Evolutionary conservation across 2,113 vertebrate species (phyloP), one percentile per base, ranked within the genome.

Genomic region (Fregata magnificens): DNA sequence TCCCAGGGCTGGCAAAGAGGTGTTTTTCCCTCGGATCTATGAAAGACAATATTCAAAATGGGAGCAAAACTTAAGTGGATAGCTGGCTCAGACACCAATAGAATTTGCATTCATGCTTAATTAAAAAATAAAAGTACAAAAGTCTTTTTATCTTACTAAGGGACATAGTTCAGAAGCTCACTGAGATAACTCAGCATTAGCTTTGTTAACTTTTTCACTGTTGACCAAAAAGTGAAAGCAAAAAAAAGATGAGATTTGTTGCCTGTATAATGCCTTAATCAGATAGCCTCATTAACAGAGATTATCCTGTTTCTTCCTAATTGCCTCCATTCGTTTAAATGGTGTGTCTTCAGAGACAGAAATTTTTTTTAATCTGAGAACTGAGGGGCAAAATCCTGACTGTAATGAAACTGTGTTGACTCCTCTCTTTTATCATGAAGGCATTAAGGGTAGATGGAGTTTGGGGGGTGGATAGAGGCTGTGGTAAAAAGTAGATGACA

Each of bases 1-100:
- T 31, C 26, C 79, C 0, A 6, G 1, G 6, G 7, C 24, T 22
- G 26, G 63, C 38, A 16, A 28, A n/a, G 7, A 9, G 16, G 20
- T 59, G 70, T 10, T 52, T 42, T 77, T 50, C 52, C 31, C 24
- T 59, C 32, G 40, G 18, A 20, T 56, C 28, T 56, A 3, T 0
- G 3, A 38, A 71, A 70, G 28, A 16, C 24, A 28, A 22, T 13
- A 25, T 28, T 38, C 22, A 59, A 31, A 70, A 49, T 6, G 28
- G 32, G 58, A 71, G 44, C 6, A 44, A 40, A 55, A 22, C 15
- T 58, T 21, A 34, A 55, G 20, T 3, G 7, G 40, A 4, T 24
- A 21, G 16, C 52, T 71, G 70, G 15, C 25, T 77, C 32, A 34
- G 38, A 5, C 52, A 49, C 26, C 15, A 25, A 24, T 1, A 29